Evolutionary conservation across 2,797 vertebrate genomes (phyloP), one percentile per base, ranked within the genome.

Genomic region (Sternarchorhynchus goeldii): DNA sequence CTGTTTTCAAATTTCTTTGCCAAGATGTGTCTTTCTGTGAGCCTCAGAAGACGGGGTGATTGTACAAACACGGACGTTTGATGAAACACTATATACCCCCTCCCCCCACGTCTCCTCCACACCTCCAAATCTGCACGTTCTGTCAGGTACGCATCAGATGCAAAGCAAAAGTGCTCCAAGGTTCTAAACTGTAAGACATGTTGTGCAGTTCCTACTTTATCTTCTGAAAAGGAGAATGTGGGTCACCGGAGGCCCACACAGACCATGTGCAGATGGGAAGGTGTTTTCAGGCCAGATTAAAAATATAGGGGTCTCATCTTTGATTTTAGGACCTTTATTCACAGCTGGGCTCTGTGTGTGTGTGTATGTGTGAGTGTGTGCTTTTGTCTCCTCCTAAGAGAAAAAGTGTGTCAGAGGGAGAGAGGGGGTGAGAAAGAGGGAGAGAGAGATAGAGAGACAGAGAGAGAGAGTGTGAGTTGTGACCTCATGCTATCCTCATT

Each of bases 401-500:
- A 50, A 12, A 12, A 50, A 50, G 45, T 50, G 45, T 50, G 45
- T 50, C 45, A 50, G 45, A 50, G 45, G 14, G 45, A 50, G 45
- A 50, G 45, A 50, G 45, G 45, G 50, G 17, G 58, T n/a, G 32
- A 12, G 59, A 20, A 21, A 21, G 62, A 55, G 70, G 60, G 56
- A 50, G 57, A 50, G 69, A 57, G 65, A 20, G 67, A 64, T 75
- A 86, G 77, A 78, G 87, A 78, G 82, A 79, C 66, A 60, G 75
- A 63, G 76, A 29, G 14, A 71, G 84, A 50, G 55, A 81, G 29
- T 39, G 81, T 81, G 77, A 81, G 81, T 85, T 67, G 56, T 66
- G 56, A 69, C 79, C 80, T 25, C 17, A 78, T 67, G 68, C 81
- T 82, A 83, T 82, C 82, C 76, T 86, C 86, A 85, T 85, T 78